Conservation (phyloP, 2,888 invertebrate genomes). For the Scaptomyza flava region DNA sequence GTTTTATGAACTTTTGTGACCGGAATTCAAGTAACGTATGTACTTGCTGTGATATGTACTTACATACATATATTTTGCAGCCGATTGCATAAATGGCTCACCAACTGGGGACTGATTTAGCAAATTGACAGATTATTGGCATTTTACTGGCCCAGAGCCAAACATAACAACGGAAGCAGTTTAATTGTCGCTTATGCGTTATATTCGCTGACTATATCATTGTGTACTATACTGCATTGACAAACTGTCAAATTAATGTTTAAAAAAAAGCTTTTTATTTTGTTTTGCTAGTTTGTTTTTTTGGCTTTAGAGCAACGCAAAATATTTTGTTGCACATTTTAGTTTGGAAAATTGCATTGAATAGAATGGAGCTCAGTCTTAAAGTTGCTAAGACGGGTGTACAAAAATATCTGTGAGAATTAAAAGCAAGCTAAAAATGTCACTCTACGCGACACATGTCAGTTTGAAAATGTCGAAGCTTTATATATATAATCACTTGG, state of each 20-base stretch:
- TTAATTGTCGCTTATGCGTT: slow-evolving; percentile 50
- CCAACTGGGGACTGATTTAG: slow-evolving; percentile 73
- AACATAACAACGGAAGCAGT: slow-evolving; percentile 36
- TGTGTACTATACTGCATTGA: slow-evolving; percentile 4
- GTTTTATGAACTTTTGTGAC: slow-evolving; percentile 68
- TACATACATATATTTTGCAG: slow-evolving; percentile 18
- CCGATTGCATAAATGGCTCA: slow-evolving; percentile 51
- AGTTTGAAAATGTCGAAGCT: too few species aligned
- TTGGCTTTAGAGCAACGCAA: slow-evolving; percentile 1
- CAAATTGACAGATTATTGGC: slow-evolving; percentile 76
- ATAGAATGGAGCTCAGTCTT: too few species aligned
- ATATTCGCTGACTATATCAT: slow-evolving; percentile 22
- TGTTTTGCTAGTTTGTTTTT: neutral
- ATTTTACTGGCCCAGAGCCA: slow-evolving; percentile 56
- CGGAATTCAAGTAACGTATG: slow-evolving; percentile 40
- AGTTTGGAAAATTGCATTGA: neutral
- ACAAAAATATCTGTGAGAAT: too few species aligned
- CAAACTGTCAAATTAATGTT: slow-evolving; percentile 34
- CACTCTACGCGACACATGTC: too few species aligned
- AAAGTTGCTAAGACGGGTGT: too few species aligned
- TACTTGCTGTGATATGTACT: slow-evolving; percentile 17
- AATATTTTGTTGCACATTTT: neutral
- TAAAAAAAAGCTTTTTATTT: slow-evolving; percentile 12
- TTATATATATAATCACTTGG: too few species aligned
- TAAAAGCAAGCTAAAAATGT: too few species aligned